Conservation (phyloP, 2,113 vertebrate species). For the Alosa alosa region DNA sequence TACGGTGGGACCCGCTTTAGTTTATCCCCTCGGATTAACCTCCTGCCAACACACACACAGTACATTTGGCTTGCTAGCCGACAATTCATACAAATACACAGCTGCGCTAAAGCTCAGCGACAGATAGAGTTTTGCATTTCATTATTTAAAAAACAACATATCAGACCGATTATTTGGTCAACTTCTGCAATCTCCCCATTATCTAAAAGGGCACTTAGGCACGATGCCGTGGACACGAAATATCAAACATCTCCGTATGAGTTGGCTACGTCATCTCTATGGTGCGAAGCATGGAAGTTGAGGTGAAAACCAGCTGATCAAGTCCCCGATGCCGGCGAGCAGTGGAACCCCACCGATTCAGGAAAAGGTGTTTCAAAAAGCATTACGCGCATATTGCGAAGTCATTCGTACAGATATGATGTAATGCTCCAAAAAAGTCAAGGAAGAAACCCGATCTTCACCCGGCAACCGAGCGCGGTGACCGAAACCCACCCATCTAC, state of each 20-base stretch:
- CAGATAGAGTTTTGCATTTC: constrained; percentile 10
- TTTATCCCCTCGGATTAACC: constrained; percentile 66
- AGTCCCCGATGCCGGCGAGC: not conserved
- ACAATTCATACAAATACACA: constrained; percentile 68
- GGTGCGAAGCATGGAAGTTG: constrained; percentile 11
- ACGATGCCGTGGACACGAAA: not conserved
- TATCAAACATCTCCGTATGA: not conserved
- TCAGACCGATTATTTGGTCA: not conserved
- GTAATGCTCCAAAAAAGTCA: constrained; percentile 71
- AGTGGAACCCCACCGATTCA: not conserved
- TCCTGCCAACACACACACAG: constrained; percentile 40
- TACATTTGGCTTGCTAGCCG: constrained; percentile 52
- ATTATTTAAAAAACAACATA: not conserved
- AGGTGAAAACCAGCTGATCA: not conserved
- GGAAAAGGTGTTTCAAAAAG: not conserved
- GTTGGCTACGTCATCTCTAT: not conserved
- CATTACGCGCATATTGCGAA: constrained; percentile 39
- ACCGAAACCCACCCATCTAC: constrained; percentile 57
- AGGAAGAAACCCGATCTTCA: constrained; percentile 57
- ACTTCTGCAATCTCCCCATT: not conserved
- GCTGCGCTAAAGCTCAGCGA: constrained; percentile 53
- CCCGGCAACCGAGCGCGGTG: constrained; percentile 50
- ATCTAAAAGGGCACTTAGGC: not conserved
- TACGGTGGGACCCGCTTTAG: constrained; percentile 39
- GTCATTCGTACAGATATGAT: constrained; percentile 67